phyloP scores from a whole-genome alignment of 2,888 invertebrate genomes.

The Hydroisotoma schaefferi region DNA sequence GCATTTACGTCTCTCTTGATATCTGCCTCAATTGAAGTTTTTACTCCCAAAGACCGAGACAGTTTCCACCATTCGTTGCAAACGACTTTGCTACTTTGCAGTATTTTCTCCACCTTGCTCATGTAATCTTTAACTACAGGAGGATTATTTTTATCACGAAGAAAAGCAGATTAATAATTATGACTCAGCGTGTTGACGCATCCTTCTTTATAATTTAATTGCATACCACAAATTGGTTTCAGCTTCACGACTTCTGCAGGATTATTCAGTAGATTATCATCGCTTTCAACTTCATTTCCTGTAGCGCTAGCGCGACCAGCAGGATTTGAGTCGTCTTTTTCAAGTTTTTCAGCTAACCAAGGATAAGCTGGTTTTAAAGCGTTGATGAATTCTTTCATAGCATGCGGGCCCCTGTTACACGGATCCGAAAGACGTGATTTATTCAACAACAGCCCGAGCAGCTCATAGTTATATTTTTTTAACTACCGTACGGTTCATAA shows the following conservation, averaged over 20 bases:
- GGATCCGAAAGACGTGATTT: no score
- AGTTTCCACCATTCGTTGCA: constrained; percentile 24
- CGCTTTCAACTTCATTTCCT: not conserved
- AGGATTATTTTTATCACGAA: no score
- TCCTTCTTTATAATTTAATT: no score
- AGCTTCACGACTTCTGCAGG: no score
- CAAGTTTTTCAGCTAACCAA: constrained; percentile 28
- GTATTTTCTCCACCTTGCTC: constrained; percentile 16
- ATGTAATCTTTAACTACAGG: constrained; percentile 23
- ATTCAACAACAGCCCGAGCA: no score
- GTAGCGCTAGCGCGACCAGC: not conserved
- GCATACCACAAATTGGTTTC: no score
- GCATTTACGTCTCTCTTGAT: constrained; percentile 30
- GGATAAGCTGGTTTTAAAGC: constrained; percentile 25
- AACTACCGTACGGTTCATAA: no score
- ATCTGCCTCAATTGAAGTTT: not conserved
- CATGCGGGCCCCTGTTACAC: constrained; percentile 31
- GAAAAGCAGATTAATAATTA: no score
- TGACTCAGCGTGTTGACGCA: no score
- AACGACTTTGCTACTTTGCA: constrained; percentile 16
- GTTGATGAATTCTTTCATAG: constrained; percentile 27
- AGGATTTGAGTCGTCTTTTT: constrained; percentile 21
- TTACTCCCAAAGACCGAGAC: constrained; percentile 23
- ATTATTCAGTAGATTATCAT: no score
- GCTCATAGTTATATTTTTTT: no score